phyloP scores from a whole-genome alignment of 1,140 invertebrate genomes.

The Ceratoteleas bidentatus region DNA sequence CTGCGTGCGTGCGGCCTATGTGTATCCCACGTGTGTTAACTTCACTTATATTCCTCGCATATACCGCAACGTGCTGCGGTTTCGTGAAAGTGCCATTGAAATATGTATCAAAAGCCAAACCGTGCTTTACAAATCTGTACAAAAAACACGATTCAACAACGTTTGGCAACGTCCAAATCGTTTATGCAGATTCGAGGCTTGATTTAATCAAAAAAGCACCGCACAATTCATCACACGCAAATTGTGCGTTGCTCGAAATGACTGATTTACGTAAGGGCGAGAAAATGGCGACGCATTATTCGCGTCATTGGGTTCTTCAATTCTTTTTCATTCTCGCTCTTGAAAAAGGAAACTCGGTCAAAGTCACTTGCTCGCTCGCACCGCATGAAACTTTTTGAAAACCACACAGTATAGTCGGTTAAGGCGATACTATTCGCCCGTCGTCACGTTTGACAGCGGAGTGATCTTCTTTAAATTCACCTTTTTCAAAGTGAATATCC shows the following conservation, averaged over 20 bases:
- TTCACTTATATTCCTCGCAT: constrained; percentile 66
- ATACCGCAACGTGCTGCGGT: constrained; percentile 63
- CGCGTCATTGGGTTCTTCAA: constrained; percentile 22
- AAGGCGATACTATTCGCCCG: constrained; percentile 66
- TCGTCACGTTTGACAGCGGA: constrained; percentile 52
- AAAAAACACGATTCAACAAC: constrained; percentile 23
- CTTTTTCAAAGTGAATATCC: constrained; percentile 47
- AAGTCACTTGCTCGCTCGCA: constrained; percentile 47
- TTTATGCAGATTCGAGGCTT: constrained; percentile 1
- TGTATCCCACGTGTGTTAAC: constrained; percentile 67
- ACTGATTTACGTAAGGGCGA: neutral
- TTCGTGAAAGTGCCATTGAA: constrained; percentile 67
- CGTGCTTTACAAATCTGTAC: constrained; percentile 56
- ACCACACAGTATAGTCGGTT: constrained; percentile 76
- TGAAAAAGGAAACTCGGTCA: constrained; percentile 59
- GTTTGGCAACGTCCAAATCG: constrained; percentile 23
- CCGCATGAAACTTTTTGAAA: constrained; percentile 74
- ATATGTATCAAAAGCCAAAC: constrained; percentile 64
- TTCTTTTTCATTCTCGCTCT: constrained; percentile 30
- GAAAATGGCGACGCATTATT: constrained; percentile 1
- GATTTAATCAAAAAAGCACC: neutral
- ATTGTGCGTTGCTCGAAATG: neutral
- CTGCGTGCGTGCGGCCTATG: constrained; percentile 65
- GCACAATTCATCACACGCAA: neutral
- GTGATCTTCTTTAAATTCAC: constrained; percentile 45